A percentile compares a stretch with the other conserved stretches of the same genome.
These are phyloP conservation scores for Folsomia candida DNA, from an alignment of 2,888 invertebrate species.

Conservation along the genomic window DNA sequence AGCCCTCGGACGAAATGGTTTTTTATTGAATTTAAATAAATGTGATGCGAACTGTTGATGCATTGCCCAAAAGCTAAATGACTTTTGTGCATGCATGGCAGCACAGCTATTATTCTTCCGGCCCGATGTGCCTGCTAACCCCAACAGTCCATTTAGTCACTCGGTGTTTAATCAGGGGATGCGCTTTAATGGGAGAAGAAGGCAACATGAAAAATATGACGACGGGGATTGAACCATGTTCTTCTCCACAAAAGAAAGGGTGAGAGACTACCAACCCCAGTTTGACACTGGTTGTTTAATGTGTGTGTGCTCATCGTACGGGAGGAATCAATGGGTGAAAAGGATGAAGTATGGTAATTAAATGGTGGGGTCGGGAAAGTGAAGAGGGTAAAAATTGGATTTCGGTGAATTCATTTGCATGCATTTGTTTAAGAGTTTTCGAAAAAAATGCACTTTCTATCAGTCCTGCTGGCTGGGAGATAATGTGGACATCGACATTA, in stretches of 20 bases:
- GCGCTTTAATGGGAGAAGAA: neutral
- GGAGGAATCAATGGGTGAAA: neutral
- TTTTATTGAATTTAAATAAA: conserved; percentile 14
- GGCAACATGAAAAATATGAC: neutral
- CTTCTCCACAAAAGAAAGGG: too few species aligned
- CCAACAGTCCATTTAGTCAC: conserved; percentile 1
- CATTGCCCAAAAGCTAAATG: neutral
- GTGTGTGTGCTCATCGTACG: neutral
- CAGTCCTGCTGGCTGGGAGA: too few species aligned
- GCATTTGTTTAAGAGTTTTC: neutral
- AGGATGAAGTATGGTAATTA: conserved; percentile 17
- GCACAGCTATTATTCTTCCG: neutral
- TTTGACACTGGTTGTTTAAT: neutral
- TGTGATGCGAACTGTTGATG: too few species aligned
- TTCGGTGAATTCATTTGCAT: conserved; percentile 8
- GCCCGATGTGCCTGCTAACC: neutral
- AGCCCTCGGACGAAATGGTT: conserved; percentile 2
- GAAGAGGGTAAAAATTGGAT: conserved; percentile 10
- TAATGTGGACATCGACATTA: too few species aligned
- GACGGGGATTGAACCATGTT: neutral
- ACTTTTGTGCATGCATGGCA: too few species aligned
- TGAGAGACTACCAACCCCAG: too few species aligned
- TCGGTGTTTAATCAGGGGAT: neutral
- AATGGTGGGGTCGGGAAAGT: conserved; percentile 6
- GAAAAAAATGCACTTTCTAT: too few species aligned